Evolutionary conservation across 2,113 vertebrate genomes (phyloP), one percentile per base, ranked within the genome.

Genomic region (Osmerus mordax): DNA sequence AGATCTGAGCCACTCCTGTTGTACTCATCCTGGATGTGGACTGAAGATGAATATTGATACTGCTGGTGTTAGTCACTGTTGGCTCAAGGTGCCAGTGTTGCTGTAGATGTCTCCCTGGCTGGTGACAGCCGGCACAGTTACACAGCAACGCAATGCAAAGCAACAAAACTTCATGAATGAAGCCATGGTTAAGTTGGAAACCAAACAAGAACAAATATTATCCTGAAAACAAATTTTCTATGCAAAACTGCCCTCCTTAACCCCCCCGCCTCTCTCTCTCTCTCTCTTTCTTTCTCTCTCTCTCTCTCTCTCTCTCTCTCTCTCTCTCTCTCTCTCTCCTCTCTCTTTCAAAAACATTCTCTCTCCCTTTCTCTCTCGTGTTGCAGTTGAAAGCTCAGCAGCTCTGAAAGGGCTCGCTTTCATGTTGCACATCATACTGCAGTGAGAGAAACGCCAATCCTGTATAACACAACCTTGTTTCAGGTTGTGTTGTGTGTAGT

Each of bases 341-440:
- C 4, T 4, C 29, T 32, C 29, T 32, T 2, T 32, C 29, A 32
- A 32, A 32, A 32, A 32, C 2, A 32, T 32, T 32, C 3, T 32
- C 29, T 32, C 29, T 32, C 29, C 4, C 3, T 32, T 32, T 32
- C 29, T 32, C 29, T 32, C 29, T 23, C 74, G 73, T 82, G 84
- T 64, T 79, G 80, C 78, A 89, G 84, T 88, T 91, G 80, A 91
- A 90, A 90, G 86, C 84, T 85, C 88, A 83, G 86, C 82, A 77
- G 28, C 52, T 83, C 76, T 91, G 90, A 89, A 91, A 87, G 87
- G 90, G 86, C 83, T 67, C 47, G 70, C 88, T 89, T 90, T 90
- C 67, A 88, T 91, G 87, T 85, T 84, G 81, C 83, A 78, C 79
- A 75, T 78, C 81, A 69, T 80, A 79, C 78, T 73, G 69, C 76